A percentile compares a stretch with the other conserved stretches of the same genome.
Evolutionary conservation across 1,140 invertebrate species (phyloP).

Genomic region (Mycetomoellerius zeteki): DNA sequence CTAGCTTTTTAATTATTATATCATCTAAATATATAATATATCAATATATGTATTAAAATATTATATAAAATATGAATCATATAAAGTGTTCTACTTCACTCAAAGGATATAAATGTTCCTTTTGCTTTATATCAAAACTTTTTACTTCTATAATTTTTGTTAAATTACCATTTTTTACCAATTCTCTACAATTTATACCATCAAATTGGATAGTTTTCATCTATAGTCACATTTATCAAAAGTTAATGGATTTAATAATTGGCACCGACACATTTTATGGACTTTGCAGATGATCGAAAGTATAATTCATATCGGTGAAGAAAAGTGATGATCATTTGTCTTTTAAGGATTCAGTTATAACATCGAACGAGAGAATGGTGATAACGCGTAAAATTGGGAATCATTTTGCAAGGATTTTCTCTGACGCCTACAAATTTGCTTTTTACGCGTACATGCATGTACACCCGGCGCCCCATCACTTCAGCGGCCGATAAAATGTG

Average conservation of each 20-base stretch:
- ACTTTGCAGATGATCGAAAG: neutral
- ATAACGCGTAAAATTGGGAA: constrained; percentile 36
- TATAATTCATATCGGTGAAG: neutral
- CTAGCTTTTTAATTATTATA: too few relatives aligned
- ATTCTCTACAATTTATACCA: too few relatives aligned
- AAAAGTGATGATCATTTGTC: neutral
- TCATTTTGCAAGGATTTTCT: constrained; percentile 43
- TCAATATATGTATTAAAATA: too few relatives aligned
- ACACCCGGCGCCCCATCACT: constrained; percentile 31
- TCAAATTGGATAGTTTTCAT: too few relatives aligned
- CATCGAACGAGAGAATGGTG: neutral
- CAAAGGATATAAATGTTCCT: too few relatives aligned
- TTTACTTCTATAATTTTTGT: too few relatives aligned
- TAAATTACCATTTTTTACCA: too few relatives aligned
- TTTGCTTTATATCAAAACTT: too few relatives aligned
- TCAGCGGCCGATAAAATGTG: constrained; percentile 41
- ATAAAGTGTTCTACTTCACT: too few relatives aligned
- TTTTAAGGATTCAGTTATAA: neutral
- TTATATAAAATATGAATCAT: too few relatives aligned
- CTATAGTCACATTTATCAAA: neutral
- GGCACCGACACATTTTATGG: neutral
- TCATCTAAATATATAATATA: too few relatives aligned
- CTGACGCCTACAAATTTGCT: constrained; percentile 39
- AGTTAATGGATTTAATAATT: neutral
- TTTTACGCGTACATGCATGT: constrained; percentile 34